Evolutionary conservation across 2,888 invertebrate genomes (phyloP), one percentile per base, ranked within the genome.

Genomic region (Drosophila silvestris): DNA sequence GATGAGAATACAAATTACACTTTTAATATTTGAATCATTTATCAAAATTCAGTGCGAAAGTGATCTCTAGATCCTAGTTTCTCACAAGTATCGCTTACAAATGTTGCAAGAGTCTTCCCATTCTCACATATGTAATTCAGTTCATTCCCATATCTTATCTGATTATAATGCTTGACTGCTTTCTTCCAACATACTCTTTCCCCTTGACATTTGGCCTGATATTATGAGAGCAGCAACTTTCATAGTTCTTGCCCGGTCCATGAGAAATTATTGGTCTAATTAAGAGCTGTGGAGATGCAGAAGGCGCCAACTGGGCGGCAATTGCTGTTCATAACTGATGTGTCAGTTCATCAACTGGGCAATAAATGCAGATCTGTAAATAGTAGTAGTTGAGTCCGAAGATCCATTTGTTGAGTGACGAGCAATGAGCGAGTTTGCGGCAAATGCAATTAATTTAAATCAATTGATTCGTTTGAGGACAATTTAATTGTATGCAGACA

Each of bases 401-500:
- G 65, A 56, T 39, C 63, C 32, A 44, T 47, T 30, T 6, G 71
- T 56, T 54, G 60, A 56, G 70, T 59, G 70, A 70, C 56, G 69
- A 56, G 80, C 66, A 67, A 64, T 76, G 66, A 47, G 32, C 50
- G 58, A 44, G 58, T 60, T 86, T 89, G 86, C 90, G 89, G 90
- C 90, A 92, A 92, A 92, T 93, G 91, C 91, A 92, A 92, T 92
- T 92, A 93, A 93, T 93, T 93, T 92, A 90, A 91, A 91, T 91
- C 93, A 93, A 93, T 93, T 93, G 93, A 92, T 93, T 93, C 92
- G 93, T 92, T 93, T 93, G 92, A 93, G 93, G 93, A 93, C 93
- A 93, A 93, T 93, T 93, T 93, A 93, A 93, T 93, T 87, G 91
- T 92, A 92, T 82, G 87, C 89, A 85, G 83, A 88, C 84, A 39